Evolutionary conservation across 2,113 vertebrate genomes (phyloP), one percentile per base, ranked within the genome.

Genomic region (Coregonus clupeaformis): DNA sequence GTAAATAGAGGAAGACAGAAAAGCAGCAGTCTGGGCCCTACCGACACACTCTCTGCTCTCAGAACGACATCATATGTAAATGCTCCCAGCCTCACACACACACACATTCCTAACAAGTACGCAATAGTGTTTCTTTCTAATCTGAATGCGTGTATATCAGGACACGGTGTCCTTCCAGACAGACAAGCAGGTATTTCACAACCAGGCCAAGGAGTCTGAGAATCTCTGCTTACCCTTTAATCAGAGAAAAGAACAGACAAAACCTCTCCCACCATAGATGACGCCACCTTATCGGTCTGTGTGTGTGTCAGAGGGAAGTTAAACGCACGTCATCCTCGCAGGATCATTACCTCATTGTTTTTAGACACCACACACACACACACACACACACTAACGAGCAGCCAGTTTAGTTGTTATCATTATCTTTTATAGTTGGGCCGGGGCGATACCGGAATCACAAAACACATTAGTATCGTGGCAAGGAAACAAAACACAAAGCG

Each of bases 21-120:
- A 87, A 79, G 83, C 85, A 89, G 86, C 82, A 74, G 85, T 91
- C 91, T 91, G n/a, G n/a, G n/a, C n/a, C n/a, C n/a, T n/a, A n/a
- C n/a, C n/a, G n/a, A n/a, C n/a, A n/a, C 22, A 13, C 60, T 9
- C 18, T 71, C 25, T 5, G 25, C 69, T 69, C 71, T 6, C 36
- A 42, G 45, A 71, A 27, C 70, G 78, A 81, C 76, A 78, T 20
- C 69, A 49, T 65, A 72, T 68, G 77, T 16, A 24, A 12, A 24
- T 9, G 24, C 22, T 11, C 20, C 20, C 11, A 25, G 20, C 6
- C 59, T 16, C 22, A 14, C 59, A 68, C 66, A 45, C 22, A 14
- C 59, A 68, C 66, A 45, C 30, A 14, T 16, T 52, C 49, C 16
- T 52, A 32, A 29, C 18, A 29, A 27, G 29, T 14, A 52, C 36